phyloP scores from a whole-genome alignment of 2,113 vertebrate genomes.

The Pangasianodon hypophthalmus region DNA sequence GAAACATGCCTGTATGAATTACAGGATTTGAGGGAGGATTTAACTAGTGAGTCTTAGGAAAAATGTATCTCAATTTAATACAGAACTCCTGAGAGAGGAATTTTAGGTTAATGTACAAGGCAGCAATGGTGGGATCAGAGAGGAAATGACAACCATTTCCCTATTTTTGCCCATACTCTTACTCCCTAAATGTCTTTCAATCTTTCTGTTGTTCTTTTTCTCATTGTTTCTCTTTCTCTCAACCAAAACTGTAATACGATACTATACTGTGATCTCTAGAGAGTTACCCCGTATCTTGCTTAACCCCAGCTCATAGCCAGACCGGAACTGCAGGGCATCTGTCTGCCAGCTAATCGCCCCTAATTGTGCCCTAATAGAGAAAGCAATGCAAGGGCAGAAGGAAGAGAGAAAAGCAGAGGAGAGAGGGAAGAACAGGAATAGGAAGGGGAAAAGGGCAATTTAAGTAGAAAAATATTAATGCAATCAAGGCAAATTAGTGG shows the following conservation, averaged over 20 bases:
- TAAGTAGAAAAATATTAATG: slow-evolving; percentile 77
- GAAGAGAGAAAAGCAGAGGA: slow-evolving; percentile 42
- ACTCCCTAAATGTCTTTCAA: not conserved
- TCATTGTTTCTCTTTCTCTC: not conserved
- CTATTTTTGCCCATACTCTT: slow-evolving; percentile 5
- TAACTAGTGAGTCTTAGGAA: slow-evolving; percentile 12
- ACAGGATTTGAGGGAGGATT: slow-evolving; percentile 22
- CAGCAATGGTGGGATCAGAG: slow-evolving; percentile 20
- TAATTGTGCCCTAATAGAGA: slow-evolving; percentile 73
- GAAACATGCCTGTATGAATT: slow-evolving; percentile 23
- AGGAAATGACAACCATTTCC: slow-evolving; percentile 15
- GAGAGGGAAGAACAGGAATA: slow-evolving; percentile 73
- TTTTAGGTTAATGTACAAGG: slow-evolving; percentile 22
- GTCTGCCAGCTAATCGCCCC: slow-evolving; percentile 72
- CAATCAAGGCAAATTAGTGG: slow-evolving; percentile 75
- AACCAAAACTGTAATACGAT: not conserved
- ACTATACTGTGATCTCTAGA: slow-evolving; percentile 26
- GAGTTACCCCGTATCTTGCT: slow-evolving; percentile 52
- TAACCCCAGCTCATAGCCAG: slow-evolving; percentile 44
- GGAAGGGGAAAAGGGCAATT: slow-evolving; percentile 78
- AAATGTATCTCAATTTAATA: slow-evolving; percentile 31
- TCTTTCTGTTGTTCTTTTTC: slow-evolving; percentile 1
- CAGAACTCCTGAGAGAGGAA: slow-evolving; percentile 10
- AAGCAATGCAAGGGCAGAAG: slow-evolving; percentile 57
- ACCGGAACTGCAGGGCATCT: slow-evolving; percentile 65